Base-by-base conservation (phyloP, 1,140 invertebrate genomes). In the Dolichoris vasculosae region DNA sequence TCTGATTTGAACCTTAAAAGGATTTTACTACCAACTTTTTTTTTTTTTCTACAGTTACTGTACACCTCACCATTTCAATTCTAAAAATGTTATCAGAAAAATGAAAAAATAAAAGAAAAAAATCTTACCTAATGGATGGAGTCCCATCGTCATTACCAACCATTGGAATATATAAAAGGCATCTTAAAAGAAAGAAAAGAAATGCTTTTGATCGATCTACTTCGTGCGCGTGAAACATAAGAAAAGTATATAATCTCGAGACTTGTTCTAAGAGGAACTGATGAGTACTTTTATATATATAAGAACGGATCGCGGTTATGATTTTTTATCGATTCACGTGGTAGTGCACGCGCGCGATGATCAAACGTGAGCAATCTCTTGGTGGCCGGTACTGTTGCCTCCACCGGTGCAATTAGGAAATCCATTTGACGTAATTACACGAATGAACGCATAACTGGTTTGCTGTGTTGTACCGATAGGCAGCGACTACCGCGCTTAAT, bases 391-490 rank as follows among this genome's bases (percentile, higher is more conserved):
- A n/a, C 9, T 23, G 35, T 30, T 23, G 55, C 63, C 81, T 67
- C 46, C 86, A 86, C 88, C 89, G 88, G 86, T 82, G 91, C 91
- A 93, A 93, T 93, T 93, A 93, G 91, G 90, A 93, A 92, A 92
- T 93, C 91, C 92, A 93, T 93, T 93, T 90, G 91, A 90, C 86
- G 91, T 93, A 92, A 93, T 93, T 93, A 91, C 91, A 91, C 91
- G 90, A 92, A 92, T 86, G 88, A 89, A 88, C 87, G 88, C 86
- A 83, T 77, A 87, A 82, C 76, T 46, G 76, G 69, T 48, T n/a
- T 75, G 69, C 35, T 59, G 51, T n/a, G 51, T 79, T 23, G 32
- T 32, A 55, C n/a, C 4, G 75, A 43, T 75, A 63, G n/a, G 9
- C 26, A 86, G 82, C 84, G 55, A 88, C 90, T 91, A 90, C 91